phyloP scores from a whole-genome alignment of 2,113 vertebrate species.

The Piaya cayana region DNA sequence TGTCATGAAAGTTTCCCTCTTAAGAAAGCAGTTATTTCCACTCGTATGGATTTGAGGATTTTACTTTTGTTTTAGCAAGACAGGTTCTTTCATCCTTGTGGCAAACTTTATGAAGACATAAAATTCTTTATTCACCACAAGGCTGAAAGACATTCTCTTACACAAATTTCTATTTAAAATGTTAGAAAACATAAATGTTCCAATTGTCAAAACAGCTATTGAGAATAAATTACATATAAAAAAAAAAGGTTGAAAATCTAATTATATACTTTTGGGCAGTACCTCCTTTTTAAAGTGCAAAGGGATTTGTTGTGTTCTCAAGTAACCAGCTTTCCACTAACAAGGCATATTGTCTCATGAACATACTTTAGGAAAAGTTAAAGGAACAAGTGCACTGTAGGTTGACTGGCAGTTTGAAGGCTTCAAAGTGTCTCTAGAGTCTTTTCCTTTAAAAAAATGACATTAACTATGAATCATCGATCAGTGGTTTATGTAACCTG shows the following conservation, averaged over 20 bases:
- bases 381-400: background rate
- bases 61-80: background rate
- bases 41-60: background rate
- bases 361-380: background rate
- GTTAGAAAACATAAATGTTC: slow-evolving; percentile 14
- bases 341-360: background rate
- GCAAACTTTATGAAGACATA: background rate
- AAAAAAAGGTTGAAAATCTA: background rate
- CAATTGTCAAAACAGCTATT: background rate
- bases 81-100: background rate
- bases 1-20: background rate
- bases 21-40: background rate
- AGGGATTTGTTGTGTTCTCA: background rate
- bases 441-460: slow-evolving; percentile 16
- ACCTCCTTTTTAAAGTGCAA: background rate
- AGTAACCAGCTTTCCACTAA: background rate
- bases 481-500: slow-evolving; percentile 60
- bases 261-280: background rate
- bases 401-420: slow-evolving; percentile 60
- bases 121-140: background rate
- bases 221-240: background rate
- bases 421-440: slow-evolving; percentile 30
- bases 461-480: slow-evolving; percentile 65
- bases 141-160: background rate
- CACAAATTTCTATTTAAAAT: background rate